phyloP scores from a whole-genome alignment of 2,113 vertebrate species.

The Centropus bengalensis region DNA sequence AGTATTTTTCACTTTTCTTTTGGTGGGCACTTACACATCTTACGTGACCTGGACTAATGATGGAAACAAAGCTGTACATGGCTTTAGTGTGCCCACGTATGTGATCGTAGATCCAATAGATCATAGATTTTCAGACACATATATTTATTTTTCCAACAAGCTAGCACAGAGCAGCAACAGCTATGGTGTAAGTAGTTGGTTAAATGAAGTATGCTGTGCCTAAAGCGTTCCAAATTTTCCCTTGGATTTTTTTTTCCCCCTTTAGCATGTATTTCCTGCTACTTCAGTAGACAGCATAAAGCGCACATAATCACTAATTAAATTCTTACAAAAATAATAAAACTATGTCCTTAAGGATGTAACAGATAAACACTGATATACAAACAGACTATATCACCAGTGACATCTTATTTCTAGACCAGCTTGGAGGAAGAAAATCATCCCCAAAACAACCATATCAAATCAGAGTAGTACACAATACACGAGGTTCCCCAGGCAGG shows the following conservation, averaged over 20 bases:
- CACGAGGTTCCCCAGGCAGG: not conserved
- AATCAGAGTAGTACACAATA: not conserved
- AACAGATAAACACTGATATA: slow-evolving; percentile 25
- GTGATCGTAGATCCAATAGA: not conserved
- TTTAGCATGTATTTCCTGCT: slow-evolving; percentile 8
- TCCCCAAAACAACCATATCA: not conserved
- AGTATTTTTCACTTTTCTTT: not conserved
- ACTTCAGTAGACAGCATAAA: slow-evolving; percentile 11
- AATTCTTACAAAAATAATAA: slow-evolving; percentile 51
- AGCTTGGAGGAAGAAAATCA: slow-evolving; percentile 37
- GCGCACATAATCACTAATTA: slow-evolving; percentile 54
- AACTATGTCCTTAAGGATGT: slow-evolving; percentile 50
- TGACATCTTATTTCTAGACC: slow-evolving; percentile 34
- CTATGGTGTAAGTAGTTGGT: not conserved
- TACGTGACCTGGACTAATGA: not conserved
- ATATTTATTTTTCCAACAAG: not conserved
- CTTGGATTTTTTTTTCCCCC: not conserved
- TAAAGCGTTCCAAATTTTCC: not conserved
- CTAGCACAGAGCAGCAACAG: not conserved
- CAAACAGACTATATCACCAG: slow-evolving; percentile 37
- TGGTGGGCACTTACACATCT: too few species aligned
- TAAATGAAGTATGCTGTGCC: not conserved
- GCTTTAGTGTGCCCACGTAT: not conserved
- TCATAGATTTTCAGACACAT: not conserved
- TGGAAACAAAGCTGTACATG: not conserved